Evolutionary conservation across 2,113 vertebrate genomes (phyloP).

Genomic region (Vimba vimba): DNA sequence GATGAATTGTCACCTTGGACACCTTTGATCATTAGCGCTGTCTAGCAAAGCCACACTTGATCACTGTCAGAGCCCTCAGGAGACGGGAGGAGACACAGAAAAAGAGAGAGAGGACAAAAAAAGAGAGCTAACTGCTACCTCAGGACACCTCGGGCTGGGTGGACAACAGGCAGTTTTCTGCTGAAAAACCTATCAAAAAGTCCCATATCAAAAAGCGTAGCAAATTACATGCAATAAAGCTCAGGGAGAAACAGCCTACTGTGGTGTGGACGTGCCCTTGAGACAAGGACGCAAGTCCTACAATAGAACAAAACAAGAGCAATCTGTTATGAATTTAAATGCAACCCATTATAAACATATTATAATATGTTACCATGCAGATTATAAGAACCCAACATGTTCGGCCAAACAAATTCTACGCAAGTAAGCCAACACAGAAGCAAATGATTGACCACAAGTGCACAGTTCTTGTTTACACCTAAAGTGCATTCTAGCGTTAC

Average conservation of each 20-base stretch:
- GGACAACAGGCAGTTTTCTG: conserved; percentile 5
- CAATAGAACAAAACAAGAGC: neutral
- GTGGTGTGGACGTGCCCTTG: conserved; percentile 22
- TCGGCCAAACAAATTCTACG: neutral
- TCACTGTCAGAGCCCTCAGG: conserved; percentile 74
- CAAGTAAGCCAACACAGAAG: neutral
- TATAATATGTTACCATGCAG: neutral
- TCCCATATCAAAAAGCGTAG: conserved; percentile 10
- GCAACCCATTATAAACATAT: neutral
- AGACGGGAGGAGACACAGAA: conserved; percentile 61
- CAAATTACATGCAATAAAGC: conserved; percentile 37
- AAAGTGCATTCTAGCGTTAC: neutral
- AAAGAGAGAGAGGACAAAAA: conserved; percentile 18
- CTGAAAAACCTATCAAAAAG: conserved; percentile 25
- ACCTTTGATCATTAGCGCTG: conserved; percentile 74
- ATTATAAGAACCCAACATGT: neutral
- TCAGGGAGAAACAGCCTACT: neutral
- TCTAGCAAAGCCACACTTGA: conserved; percentile 76
- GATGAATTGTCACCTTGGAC: conserved; percentile 77
- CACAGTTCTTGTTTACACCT: neutral
- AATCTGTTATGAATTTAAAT: conserved; percentile 34
- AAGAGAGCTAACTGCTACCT: conserved; percentile 12
- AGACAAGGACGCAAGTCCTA: conserved; percentile 30
- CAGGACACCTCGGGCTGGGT: conserved; percentile 16
- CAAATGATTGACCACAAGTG: neutral